Evolutionary conservation across 2,888 invertebrate species (phyloP), one percentile per base, ranked within the genome.

Genomic region (Stegophylla sp.): DNA sequence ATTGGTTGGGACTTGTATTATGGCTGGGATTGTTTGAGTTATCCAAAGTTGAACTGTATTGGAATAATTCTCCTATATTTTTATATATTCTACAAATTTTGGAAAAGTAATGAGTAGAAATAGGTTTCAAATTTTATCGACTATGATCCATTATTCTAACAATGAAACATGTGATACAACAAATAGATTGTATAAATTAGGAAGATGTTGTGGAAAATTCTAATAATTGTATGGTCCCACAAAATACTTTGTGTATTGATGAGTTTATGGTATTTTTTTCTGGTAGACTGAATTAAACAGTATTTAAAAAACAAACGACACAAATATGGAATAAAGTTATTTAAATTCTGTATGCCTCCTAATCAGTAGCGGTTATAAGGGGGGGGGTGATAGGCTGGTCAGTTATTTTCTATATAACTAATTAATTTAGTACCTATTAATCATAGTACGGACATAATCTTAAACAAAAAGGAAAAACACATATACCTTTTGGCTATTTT

Each of bases 81-180:
- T 23, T 23, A 23, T 23, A n/a, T n/a, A n/a, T n/a, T n/a, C 56
- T 23, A 0, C 20, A 23, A n/a, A n/a, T n/a, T 56, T 56, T 56
- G 7, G 56, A 4, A 56, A 56, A 7, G 9, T 56, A 23, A 56
- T 56, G 9, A 56, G 56, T 9, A 20, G 56, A 2, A 56, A 56
- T 56, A 3, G 56, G 3, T 56, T 64, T 41, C 64, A 64, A 64
- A 12, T 43, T 1, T 12, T 64, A 41, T 12, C 64, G 41, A 12
- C 64, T 0, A 64, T 64, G 64, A 64, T 64, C 3, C 64, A 64
- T 64, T 41, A 64, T 64, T 41, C 41, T n/a, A 41, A 64, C 41
- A 41, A 64, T 41, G 64, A 64, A 64, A 64, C 64, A 10, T 9
- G 3, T 64, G 64, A 64, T 12, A n/a, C 2, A 64, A 64, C 9